Percentiles rank a stretch among this genome's conserved stretches.
Conservation (phyloP, 1,140 invertebrate species). For the Belonocnema kinseyi region DNA sequence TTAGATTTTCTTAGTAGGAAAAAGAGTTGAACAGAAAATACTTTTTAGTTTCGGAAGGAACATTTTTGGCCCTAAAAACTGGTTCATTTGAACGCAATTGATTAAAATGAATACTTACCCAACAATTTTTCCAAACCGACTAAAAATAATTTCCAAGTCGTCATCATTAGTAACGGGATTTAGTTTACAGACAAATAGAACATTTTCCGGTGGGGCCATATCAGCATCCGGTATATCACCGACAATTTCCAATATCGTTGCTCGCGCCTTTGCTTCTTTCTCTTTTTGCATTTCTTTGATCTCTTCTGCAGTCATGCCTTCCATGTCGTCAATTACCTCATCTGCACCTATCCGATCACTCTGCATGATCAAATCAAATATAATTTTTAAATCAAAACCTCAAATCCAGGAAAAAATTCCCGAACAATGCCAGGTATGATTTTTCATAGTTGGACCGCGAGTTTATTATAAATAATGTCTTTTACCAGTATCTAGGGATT, state of each 20-base stretch:
- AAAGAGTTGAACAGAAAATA: too few relatives aligned
- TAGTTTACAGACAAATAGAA: constrained; percentile 99
- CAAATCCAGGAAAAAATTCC: too few relatives aligned
- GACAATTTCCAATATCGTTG: constrained; percentile 98
- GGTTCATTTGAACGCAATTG: constrained; percentile 34
- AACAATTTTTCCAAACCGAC: constrained; percentile 95
- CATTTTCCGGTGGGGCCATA: constrained; percentile 98
- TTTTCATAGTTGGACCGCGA: too few relatives aligned
- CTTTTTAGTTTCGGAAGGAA: too few relatives aligned
- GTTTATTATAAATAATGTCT: too few relatives aligned
- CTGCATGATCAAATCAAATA: constrained; percentile 69
- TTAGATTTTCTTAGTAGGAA: too few relatives aligned
- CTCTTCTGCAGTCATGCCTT: constrained; percentile 89
- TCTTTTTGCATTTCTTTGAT: constrained; percentile 92
- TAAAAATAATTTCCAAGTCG: constrained; percentile 98
- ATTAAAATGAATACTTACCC: constrained; percentile 72
- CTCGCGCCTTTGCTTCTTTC: constrained; percentile 95
- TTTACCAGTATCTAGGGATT: too few relatives aligned
- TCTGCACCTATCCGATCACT: constrained; percentile 95
- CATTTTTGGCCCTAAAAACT: neutral
- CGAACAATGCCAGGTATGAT: too few relatives aligned
- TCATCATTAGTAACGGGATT: constrained; percentile 99
- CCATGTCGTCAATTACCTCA: constrained; percentile 95
- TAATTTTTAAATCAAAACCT: too few relatives aligned
- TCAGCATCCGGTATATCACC: constrained; percentile 98